A percentile compares a stretch with the other conserved stretches of the same genome.
Evolutionary conservation across 2,888 invertebrate species (phyloP).

Genomic region (Harpalus rufipes): DNA sequence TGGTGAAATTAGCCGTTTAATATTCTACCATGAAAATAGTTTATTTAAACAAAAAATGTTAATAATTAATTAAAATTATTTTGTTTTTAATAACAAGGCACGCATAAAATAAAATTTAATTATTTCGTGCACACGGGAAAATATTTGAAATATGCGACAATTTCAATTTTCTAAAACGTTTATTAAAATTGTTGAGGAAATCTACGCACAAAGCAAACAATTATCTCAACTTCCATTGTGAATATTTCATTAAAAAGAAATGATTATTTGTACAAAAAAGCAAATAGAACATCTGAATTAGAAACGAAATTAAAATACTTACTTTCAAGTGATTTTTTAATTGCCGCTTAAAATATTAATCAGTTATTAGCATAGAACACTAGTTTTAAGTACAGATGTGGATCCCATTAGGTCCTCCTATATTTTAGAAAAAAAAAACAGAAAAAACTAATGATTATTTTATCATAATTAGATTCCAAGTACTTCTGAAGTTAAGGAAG

Average conservation of each 20-base stretch:
- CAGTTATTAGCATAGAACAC: constrained; percentile 48
- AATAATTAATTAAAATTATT: constrained; percentile 38
- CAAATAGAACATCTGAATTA: constrained; percentile 34
- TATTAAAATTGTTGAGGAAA: constrained; percentile 20
- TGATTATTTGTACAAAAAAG: constrained; percentile 9
- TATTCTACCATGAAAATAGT: constrained; percentile 6
- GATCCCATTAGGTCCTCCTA: constrained; percentile 11
- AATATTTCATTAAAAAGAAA: constrained; percentile 49
- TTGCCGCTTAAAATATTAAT: constrained; percentile 21
- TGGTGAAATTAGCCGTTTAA: background rate
- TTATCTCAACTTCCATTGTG: constrained; percentile 26
- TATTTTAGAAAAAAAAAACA: background rate
- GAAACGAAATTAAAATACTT: constrained; percentile 41
- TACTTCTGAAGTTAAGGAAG: constrained; percentile 9
- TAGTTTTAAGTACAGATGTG: constrained; percentile 28
- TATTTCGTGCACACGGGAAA: background rate
- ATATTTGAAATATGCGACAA: constrained; percentile 13
- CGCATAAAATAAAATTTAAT: constrained; percentile 20
- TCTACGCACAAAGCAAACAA: constrained; percentile 21
- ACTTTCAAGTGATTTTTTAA: constrained; percentile 29
- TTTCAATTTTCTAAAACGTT: constrained; percentile 38
- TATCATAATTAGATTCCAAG: constrained; percentile 36
- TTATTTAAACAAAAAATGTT: constrained; percentile 2
- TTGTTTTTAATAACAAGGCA: constrained; percentile 7
- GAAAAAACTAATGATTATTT: constrained; percentile 37